phyloP scores from a whole-genome alignment of 2,113 vertebrate genomes.

The Petrocephalus zakoni region DNA sequence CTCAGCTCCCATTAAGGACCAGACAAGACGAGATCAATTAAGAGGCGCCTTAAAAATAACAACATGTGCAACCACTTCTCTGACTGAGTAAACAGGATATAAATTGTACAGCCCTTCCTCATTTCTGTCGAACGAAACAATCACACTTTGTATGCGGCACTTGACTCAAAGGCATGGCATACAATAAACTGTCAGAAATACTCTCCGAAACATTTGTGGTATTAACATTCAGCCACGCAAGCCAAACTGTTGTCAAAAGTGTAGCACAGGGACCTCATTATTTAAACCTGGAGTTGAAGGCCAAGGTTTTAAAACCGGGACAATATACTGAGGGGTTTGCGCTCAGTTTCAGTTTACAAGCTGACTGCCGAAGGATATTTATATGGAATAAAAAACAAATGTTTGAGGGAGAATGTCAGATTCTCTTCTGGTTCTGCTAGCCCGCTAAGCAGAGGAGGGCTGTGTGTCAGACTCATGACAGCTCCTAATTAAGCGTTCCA shows the following conservation, averaged over 20 bases:
- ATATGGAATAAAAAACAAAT: not conserved
- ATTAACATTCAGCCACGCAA: not conserved
- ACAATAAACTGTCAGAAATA: not conserved
- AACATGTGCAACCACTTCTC: not conserved
- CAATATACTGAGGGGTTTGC: not conserved
- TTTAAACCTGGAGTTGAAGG: not conserved
- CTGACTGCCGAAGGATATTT: not conserved
- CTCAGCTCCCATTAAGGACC: not conserved
- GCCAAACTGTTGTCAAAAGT: not conserved
- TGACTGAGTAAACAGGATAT: not conserved
- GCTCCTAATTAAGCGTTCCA: not conserved
- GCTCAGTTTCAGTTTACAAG: not conserved
- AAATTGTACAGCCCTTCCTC: not conserved
- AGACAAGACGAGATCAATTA: not conserved
- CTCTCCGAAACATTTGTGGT: not conserved
- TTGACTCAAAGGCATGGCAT: not conserved
- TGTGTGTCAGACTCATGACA: not conserved
- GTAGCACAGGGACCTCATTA: not conserved
- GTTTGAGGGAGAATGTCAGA: not conserved
- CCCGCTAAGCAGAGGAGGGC: not conserved
- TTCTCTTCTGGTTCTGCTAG: not conserved
- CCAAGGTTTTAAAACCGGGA: not conserved
- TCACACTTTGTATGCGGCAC: conserved; percentile 7
- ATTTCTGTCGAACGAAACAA: not conserved
- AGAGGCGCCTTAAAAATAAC: not conserved